phyloP scores from a whole-genome alignment of 2,797 vertebrate genomes.

The Danio tinwini region DNA sequence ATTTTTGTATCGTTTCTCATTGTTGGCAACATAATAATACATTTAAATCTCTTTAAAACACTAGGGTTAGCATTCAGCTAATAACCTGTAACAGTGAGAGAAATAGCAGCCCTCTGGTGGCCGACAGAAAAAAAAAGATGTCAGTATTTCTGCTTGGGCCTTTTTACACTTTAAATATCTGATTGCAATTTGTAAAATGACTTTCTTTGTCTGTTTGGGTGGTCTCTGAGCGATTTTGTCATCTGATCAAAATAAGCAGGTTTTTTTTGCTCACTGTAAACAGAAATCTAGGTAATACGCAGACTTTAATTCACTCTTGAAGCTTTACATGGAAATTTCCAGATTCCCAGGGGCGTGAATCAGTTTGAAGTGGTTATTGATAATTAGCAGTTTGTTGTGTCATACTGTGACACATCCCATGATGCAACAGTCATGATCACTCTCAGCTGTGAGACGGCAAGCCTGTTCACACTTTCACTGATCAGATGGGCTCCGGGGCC shows the following conservation, averaged over 20 bases:
- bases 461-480: conserved; percentile 32
- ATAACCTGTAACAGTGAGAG: background rate
- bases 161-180: background rate
- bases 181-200: background rate
- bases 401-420: conserved; percentile 39
- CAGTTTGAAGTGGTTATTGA: conserved; percentile 57
- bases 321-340: conserved; percentile 71
- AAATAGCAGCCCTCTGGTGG: conserved; percentile 61
- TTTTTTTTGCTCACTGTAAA: conserved; percentile 65
- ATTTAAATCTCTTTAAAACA: too few relatives aligned
- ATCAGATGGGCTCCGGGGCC: conserved; percentile 31
- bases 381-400: conserved; percentile 48
- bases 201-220: conserved; percentile 69
- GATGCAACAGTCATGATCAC: conserved; percentile 41
- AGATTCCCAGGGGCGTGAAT: conserved; percentile 67
- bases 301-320: conserved; percentile 77
- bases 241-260: background rate
- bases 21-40: too few relatives aligned
- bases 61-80: too few relatives aligned
- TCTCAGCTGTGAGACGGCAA: conserved; percentile 48
- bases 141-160: background rate
- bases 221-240: conserved; percentile 68
- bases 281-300: conserved; percentile 69
- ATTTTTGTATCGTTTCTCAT: too few relatives aligned
- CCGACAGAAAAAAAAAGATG: conserved; percentile 9